Evolutionary conservation across 1,140 invertebrate genomes (phyloP).

Genomic region (Melipona quadrifasciata): DNA sequence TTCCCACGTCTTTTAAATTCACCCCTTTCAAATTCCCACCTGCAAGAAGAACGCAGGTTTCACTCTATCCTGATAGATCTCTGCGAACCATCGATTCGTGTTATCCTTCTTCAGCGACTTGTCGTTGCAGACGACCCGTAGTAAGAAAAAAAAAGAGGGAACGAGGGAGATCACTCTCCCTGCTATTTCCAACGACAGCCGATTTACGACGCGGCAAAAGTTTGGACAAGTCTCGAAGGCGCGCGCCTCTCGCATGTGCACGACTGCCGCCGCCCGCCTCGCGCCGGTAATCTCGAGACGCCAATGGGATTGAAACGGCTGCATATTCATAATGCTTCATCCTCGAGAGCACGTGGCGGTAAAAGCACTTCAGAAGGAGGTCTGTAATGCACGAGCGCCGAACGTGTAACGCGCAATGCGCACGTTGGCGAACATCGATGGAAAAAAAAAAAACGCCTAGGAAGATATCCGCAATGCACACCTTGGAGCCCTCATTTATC

Average conservation of each 20-base stretch:
- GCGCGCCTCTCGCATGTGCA: conserved; percentile 8
- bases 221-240: neutral
- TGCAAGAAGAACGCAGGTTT: conserved; percentile 19
- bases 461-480: conserved; percentile 10
- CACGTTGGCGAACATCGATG: neutral
- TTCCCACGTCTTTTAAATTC: conserved; percentile 15
- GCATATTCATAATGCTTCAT: conserved; percentile 34
- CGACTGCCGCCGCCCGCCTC: neutral
- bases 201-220: neutral
- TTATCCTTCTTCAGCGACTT: neutral
- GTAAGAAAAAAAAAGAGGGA: neutral
- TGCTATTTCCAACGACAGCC: neutral
- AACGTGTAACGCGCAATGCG: conserved; percentile 32
- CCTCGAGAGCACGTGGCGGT: conserved; percentile 48
- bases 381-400: neutral
- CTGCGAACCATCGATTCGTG: neutral
- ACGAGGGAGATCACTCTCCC: neutral
- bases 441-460: conserved; percentile 15
- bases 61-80: conserved; percentile 12
- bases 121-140: neutral
- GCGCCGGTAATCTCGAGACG: conserved; percentile 20
- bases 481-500: conserved; percentile 39
- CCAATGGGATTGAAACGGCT: conserved; percentile 33
- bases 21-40: neutral
- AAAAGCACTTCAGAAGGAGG: conserved; percentile 29